Evolutionary conservation across 2,797 vertebrate species (phyloP).

Genomic region (Helarctos malayanus): DNA sequence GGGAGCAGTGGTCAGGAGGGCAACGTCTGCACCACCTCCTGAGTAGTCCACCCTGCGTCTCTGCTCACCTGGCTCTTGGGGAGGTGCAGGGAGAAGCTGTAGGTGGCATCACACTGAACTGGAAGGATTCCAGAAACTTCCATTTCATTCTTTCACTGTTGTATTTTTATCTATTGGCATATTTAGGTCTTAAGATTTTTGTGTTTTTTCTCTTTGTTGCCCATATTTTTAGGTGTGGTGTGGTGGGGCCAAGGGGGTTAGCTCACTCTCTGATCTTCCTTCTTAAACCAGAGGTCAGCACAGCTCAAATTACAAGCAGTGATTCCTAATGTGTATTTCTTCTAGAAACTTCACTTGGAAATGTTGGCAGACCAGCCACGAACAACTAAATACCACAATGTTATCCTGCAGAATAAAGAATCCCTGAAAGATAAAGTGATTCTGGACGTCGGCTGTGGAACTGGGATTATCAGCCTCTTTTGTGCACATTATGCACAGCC

Average conservation of each 20-base stretch:
- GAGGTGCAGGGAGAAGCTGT: background rate
- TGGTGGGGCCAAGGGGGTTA: background rate
- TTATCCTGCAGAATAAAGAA: slow-evolving; percentile 89
- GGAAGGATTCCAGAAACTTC: background rate
- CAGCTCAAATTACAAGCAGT: background rate
- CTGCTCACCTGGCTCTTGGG: background rate
- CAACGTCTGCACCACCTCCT: background rate
- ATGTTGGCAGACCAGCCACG: slow-evolving; percentile 92
- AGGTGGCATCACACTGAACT: background rate
- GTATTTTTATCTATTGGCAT: background rate
- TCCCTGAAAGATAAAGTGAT: slow-evolving; percentile 90
- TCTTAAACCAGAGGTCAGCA: background rate
- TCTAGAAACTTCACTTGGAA: slow-evolving; percentile 93
- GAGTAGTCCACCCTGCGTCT: background rate
- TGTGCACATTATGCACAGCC: slow-evolving; percentile 91
- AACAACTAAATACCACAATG: slow-evolving; percentile 90
- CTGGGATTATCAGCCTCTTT: slow-evolving; percentile 93
- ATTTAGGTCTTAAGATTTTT: background rate
- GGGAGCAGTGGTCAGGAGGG: background rate
- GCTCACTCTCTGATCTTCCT: background rate
- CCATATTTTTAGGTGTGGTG: background rate
- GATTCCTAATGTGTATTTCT: background rate
- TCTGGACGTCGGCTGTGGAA: slow-evolving; percentile 93
- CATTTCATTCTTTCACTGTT: background rate
- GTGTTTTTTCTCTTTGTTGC: background rate